Conservation (phyloP, 2,113 vertebrate genomes). For the Saccopteryx leptura region DNA sequence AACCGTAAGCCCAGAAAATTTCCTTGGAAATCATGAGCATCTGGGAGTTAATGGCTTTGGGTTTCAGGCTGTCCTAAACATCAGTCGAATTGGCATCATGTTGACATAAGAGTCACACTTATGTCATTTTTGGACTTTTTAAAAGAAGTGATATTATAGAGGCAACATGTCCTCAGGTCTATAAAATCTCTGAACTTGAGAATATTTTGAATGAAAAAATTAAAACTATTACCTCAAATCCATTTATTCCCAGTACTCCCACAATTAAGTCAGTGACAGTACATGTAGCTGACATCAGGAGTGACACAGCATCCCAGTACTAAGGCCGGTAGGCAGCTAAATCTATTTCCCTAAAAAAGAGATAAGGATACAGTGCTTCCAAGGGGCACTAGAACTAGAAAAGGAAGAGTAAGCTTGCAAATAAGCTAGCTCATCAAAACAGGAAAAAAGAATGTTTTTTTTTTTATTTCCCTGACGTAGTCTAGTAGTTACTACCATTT, state of each 20-base stretch:
- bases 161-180: neutral
- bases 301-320: neutral
- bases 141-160: neutral
- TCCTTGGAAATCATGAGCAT: conserved; percentile 72
- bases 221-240: neutral
- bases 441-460: neutral
- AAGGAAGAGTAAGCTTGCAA: neutral
- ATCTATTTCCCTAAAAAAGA: neutral
- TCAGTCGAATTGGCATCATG: conserved; percentile 17
- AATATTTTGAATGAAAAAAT: neutral
- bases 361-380: neutral
- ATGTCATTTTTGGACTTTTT: neutral
- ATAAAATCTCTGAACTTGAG: neutral
- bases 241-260: neutral
- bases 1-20: conserved; percentile 65
- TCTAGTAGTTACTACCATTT: neutral
- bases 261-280: neutral
- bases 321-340: neutral
- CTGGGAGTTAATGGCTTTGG: conserved; percentile 77
- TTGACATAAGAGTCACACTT: conserved; percentile 11
- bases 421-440: neutral
- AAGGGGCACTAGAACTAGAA: neutral
- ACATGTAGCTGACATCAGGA: neutral
- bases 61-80: conserved; percentile 45
- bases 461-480: neutral